Base-by-base conservation (phyloP, 2,113 vertebrate genomes). In the Coptodon bakossiorum region DNA sequence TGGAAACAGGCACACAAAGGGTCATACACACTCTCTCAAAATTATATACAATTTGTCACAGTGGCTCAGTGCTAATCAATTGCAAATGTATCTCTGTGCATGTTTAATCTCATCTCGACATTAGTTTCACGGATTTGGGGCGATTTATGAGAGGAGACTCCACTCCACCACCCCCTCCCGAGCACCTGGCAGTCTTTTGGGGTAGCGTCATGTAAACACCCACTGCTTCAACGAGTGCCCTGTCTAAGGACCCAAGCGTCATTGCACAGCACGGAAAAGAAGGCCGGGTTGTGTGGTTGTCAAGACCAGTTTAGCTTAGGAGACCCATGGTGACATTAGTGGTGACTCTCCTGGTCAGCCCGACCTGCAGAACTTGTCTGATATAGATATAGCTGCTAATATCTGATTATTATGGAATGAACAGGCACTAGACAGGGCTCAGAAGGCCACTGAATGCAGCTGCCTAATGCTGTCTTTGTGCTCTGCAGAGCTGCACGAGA, bases 201-300 rank as follows among this genome's bases (percentile, higher is more conserved):
- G 89, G 85, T 88, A 90, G 94, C 91, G 92, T 95, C 93, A 90
- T 96, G 94, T 94, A 94, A 95, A 94, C 92, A 95, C 87, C 92
- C 93, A 84, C 89, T 76, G 87, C 89, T 91, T 53, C 45, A 85
- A 38, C 90, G 90, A 89, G 92, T 90, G 92, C 91, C 94, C 93
- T 17, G 92, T 91, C 95, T 86, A 90, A 90, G 82, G 90, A 95
- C 96, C 95, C 94, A 93, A 91, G 95, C 94, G 92, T 92, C 92
- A 17, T 92, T 52, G 93, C 95, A 94, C 94, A 94, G 91, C 90
- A 95, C 93, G 92, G 91, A 59, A 56, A 95, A 97, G 97, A 92
- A 88, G 92, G 96, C 95, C 83, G 92, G 96, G 96, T 93, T 97
- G 83, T 96, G 97, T 98, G 98, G 97, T 97, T 98, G 98, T 98